Conservation (phyloP, 2,888 invertebrate genomes). For the Polymixis flavicincta region DNA sequence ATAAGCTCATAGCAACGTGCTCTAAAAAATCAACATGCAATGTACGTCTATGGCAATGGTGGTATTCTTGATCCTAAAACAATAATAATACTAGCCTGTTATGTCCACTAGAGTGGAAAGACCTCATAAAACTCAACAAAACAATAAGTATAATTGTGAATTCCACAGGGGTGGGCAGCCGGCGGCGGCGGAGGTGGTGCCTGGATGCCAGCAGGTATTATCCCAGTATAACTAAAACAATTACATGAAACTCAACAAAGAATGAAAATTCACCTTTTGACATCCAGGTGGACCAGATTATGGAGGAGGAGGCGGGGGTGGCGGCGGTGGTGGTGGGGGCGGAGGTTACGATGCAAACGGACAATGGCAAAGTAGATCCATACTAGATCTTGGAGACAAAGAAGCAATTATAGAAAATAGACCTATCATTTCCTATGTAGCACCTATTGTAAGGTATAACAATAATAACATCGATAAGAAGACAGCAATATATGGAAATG, state of each 20-base stretch:
- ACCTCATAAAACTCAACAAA: too few relatives aligned
- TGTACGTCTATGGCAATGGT: too few relatives aligned
- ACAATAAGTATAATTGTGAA: neutral
- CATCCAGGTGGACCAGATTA: constrained; percentile 85
- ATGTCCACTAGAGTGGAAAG: too few relatives aligned
- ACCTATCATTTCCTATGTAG: constrained; percentile 75
- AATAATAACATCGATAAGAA: constrained; percentile 67
- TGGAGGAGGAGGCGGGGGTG: constrained; percentile 74
- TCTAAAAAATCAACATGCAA: too few relatives aligned
- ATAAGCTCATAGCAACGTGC: neutral
- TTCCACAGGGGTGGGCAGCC: constrained; percentile 85
- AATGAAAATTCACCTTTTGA: constrained; percentile 69
- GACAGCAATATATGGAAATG: neutral
- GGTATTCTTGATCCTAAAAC: too few relatives aligned
- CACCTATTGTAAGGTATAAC: constrained; percentile 70
- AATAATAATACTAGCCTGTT: too few relatives aligned
- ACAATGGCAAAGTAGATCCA: constrained; percentile 87
- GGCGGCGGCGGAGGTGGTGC: constrained; percentile 86
- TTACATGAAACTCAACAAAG: constrained; percentile 45
- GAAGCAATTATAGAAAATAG: constrained; percentile 63
- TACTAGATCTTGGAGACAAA: constrained; percentile 71
- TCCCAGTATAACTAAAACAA: constrained; percentile 73
- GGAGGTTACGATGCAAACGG: constrained; percentile 87
- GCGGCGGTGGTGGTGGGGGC: constrained; percentile 78
- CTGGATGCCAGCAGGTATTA: constrained; percentile 89